A percentile compares a stretch with the other conserved stretches of the same genome.
Evolutionary conservation across 2,113 vertebrate genomes (phyloP).

Genomic region (Balaeniceps rex): DNA sequence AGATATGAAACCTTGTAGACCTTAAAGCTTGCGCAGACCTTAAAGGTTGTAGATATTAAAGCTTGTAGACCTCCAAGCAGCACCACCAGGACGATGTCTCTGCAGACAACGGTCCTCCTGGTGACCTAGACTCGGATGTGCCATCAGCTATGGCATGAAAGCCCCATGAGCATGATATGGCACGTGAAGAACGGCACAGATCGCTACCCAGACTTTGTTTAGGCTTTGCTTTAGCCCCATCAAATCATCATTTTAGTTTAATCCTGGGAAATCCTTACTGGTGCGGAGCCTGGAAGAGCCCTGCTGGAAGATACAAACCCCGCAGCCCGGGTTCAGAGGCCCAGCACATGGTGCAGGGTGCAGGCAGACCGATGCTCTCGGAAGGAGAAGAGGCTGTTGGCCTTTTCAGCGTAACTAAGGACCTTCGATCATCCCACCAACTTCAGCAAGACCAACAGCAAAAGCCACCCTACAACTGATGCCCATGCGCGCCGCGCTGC

Average conservation of each 20-base stretch:
- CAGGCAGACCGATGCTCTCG: not conserved
- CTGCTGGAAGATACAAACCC: not conserved
- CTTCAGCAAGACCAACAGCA: not conserved
- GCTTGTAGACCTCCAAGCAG: not conserved
- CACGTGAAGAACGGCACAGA: not conserved
- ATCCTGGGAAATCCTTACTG: not conserved
- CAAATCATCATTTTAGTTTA: not conserved
- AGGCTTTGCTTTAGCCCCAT: not conserved
- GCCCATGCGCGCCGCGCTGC: accelerated
- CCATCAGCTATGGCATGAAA: not conserved
- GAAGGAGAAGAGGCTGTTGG: not conserved
- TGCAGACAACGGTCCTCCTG: not conserved
- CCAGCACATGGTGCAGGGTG: too few species aligned
- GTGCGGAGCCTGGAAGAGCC: not conserved
- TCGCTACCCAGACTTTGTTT: not conserved
- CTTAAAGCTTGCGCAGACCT: not conserved
- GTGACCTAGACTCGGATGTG: not conserved
- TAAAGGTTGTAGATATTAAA: not conserved
- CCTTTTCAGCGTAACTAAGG: not conserved
- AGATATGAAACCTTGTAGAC: too few species aligned
- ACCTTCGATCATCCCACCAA: not conserved
- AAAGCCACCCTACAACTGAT: not conserved
- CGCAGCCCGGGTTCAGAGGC: not conserved
- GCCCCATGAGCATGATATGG: not conserved
- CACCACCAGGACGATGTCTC: not conserved